phyloP scores from a whole-genome alignment of 2,888 invertebrate genomes.

The Chrysodeixis includens region DNA sequence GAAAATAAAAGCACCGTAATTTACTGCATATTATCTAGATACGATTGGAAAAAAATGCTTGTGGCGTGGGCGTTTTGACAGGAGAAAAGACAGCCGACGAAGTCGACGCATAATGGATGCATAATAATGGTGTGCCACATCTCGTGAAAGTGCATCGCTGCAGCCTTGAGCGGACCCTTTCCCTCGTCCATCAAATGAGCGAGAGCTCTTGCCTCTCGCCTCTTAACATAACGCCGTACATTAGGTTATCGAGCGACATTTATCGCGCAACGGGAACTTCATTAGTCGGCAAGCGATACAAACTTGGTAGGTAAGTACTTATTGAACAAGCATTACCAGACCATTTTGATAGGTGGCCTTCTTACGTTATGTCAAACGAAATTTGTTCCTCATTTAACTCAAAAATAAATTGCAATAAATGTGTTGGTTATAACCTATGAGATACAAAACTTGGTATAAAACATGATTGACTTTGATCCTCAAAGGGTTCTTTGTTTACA shows the following conservation, averaged over 20 bases:
- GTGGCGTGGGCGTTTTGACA: slow-evolving; percentile 77
- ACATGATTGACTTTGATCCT: slow-evolving; percentile 53
- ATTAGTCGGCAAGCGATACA: slow-evolving; percentile 36
- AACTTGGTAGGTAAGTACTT: slow-evolving; percentile 16
- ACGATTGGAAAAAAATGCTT: slow-evolving; percentile 62
- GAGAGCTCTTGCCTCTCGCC: slow-evolving; percentile 72
- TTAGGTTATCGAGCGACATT: slow-evolving; percentile 83
- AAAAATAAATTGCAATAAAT: slow-evolving; percentile 4
- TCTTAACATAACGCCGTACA: slow-evolving; percentile 80
- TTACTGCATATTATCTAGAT: slow-evolving; percentile 57
- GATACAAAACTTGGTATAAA: slow-evolving; percentile 40
- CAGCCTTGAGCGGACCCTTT: slow-evolving; percentile 86
- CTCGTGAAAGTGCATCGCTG: slow-evolving; percentile 86
- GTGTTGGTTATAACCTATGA: neutral
- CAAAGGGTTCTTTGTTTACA: slow-evolving; percentile 73
- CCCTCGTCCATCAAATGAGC: slow-evolving; percentile 86
- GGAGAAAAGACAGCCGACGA: slow-evolving; percentile 71
- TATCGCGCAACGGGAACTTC: slow-evolving; percentile 72
- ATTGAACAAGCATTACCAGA: slow-evolving; percentile 9
- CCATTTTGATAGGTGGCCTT: neutral
- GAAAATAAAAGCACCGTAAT: slow-evolving; percentile 52
- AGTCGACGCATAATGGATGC: slow-evolving; percentile 81
- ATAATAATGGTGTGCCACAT: slow-evolving; percentile 81
- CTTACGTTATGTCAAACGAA: neutral
- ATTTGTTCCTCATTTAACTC: neutral